A percentile compares a stretch with the other conserved stretches of the same genome.
phyloP scores from a whole-genome alignment of 2,113 vertebrate genomes.

The Aleadryas rufinucha region DNA sequence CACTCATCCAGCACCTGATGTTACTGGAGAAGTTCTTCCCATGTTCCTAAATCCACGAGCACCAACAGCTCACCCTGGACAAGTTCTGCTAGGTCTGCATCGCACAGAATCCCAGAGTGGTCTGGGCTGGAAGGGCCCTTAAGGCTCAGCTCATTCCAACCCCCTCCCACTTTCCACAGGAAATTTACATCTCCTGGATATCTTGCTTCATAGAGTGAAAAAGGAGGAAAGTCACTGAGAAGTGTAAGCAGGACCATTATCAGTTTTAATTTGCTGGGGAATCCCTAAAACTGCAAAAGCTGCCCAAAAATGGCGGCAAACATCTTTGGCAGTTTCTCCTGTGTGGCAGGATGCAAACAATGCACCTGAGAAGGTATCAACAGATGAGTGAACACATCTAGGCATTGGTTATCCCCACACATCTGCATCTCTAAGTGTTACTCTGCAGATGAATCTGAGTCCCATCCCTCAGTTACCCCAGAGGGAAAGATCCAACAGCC shows the following conservation, averaged over 20 bases:
- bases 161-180: not conserved
- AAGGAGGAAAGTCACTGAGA: no score
- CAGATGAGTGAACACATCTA: no score
- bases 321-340: no score
- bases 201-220: not conserved
- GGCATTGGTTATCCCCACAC: not conserved
- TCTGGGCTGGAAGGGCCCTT: not conserved
- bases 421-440: not conserved
- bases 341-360: no score
- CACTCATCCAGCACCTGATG: not conserved
- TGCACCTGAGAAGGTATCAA: no score
- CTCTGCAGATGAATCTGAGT: not conserved
- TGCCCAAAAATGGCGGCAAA: no score
- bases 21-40: not conserved
- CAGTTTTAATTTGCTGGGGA: no score
- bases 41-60: not conserved
- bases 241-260: no score
- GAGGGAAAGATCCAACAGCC: not conserved
- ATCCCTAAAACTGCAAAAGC: no score
- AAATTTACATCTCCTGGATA: not conserved
- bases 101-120: not conserved
- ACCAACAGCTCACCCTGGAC: not conserved
- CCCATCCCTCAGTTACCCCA: not conserved
- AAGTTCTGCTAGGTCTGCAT: not conserved
- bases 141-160: not conserved